A percentile compares a stretch with the other conserved stretches of the same genome.
Evolutionary conservation across 1,140 invertebrate species (phyloP).

Genomic region (Antheraea pernyi): DNA sequence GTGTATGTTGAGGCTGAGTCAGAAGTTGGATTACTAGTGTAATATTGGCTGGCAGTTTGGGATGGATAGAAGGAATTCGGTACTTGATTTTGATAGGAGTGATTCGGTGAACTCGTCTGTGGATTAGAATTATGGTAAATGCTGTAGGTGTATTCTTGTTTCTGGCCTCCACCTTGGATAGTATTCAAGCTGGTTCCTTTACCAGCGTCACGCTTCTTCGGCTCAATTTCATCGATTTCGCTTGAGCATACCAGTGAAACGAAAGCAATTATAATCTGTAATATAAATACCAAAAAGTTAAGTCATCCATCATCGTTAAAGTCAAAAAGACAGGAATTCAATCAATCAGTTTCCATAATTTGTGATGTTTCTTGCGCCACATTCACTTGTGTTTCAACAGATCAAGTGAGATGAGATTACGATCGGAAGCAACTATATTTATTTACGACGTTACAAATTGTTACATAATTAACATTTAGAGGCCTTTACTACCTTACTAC

Average conservation of each 20-base stretch:
- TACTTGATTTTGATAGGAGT: constrained; percentile 50
- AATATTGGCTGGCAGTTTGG: constrained; percentile 54
- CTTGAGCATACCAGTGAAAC: constrained; percentile 44
- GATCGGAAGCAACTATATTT: constrained; percentile 1
- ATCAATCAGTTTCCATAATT: constrained; percentile 43
- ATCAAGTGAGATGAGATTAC: constrained; percentile 6
- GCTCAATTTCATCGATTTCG: constrained; percentile 60
- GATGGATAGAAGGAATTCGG: constrained; percentile 66
- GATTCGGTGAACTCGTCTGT: constrained; percentile 33
- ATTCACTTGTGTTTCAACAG: constrained; percentile 2
- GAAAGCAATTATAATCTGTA: constrained; percentile 62
- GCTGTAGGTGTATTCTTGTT: constrained; percentile 66
- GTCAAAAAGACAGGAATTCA: constrained; percentile 25
- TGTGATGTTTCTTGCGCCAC: constrained; percentile 15
- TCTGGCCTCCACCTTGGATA: constrained; percentile 61
- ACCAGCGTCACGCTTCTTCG: constrained; percentile 64
- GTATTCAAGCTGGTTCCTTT: constrained; percentile 57
- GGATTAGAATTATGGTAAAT: constrained; percentile 54
- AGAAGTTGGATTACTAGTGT: constrained; percentile 34
- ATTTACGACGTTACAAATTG: constrained; percentile 13
- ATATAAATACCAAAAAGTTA: constrained; percentile 17
- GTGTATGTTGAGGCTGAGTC: constrained; percentile 28
- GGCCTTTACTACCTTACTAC: neutral
- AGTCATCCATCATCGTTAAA: constrained; percentile 36
- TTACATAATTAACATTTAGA: constrained; percentile 15